phyloP scores from a whole-genome alignment of 1,140 invertebrate species.

The Triops longicaudatus region DNA sequence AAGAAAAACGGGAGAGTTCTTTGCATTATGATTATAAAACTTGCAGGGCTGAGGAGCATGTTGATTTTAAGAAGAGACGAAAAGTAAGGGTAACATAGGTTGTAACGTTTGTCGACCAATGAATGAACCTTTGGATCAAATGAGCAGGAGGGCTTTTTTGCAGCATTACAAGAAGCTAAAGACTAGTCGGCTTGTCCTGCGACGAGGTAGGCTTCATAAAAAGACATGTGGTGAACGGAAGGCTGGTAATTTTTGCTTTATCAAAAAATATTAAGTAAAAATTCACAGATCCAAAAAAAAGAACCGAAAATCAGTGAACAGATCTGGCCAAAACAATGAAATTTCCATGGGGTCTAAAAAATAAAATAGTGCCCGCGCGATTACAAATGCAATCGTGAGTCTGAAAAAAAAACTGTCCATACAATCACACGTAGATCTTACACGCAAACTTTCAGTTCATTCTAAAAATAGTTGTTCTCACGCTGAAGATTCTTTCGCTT shows the following conservation, averaged over 20 bases:
- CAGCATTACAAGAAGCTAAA: slow-evolving; percentile 8
- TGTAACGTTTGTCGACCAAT: slow-evolving; percentile 8
- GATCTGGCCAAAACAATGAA: neutral
- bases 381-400: neutral
- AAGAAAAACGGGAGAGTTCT: neutral
- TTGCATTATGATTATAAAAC: slow-evolving; percentile 9
- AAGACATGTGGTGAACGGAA: neutral
- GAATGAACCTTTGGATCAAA: slow-evolving; percentile 12
- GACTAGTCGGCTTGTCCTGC: slow-evolving; percentile 13
- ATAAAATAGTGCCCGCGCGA: neutral
- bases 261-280: neutral
- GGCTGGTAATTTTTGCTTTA: neutral
- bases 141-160: slow-evolving; percentile 14
- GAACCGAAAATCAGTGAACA: neutral
- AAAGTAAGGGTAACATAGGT: slow-evolving; percentile 4
- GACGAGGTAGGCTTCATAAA: slow-evolving; percentile 14
- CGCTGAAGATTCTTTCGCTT: slow-evolving; percentile 11
- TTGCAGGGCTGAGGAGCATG: slow-evolving; percentile 3
- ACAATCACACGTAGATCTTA: neutral
- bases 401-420: neutral
- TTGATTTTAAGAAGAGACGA: neutral
- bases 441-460: slow-evolving; percentile 3
- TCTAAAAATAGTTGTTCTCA: slow-evolving; percentile 13
- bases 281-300: neutral
- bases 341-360: neutral